phyloP scores from a whole-genome alignment of 2,113 vertebrate species.

The Trachemys scripta region DNA sequence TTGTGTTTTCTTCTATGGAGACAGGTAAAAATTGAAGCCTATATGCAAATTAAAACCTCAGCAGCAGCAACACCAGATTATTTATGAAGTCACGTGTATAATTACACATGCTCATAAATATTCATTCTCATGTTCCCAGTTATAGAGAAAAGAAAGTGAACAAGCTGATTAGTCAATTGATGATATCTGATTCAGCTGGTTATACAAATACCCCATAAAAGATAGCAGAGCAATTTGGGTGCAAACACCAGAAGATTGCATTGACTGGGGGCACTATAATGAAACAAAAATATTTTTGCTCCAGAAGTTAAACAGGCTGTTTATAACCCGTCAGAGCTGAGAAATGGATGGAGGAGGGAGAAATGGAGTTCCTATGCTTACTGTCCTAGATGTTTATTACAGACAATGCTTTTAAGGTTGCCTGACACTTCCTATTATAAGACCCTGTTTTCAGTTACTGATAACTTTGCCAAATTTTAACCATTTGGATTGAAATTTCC shows the following conservation, averaged over 20 bases:
- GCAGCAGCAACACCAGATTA: conserved; percentile 61
- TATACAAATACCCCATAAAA: conserved; percentile 54
- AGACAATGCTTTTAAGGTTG: not conserved
- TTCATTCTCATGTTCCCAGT: conserved; percentile 71
- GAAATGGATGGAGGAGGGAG: not conserved
- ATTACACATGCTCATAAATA: conserved; percentile 77
- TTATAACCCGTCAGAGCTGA: not conserved
- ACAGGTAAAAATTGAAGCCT: conserved; percentile 53
- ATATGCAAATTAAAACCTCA: conserved; percentile 37
- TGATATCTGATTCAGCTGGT: conserved; percentile 68
- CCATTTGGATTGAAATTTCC: not conserved
- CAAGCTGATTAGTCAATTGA: conserved; percentile 74
- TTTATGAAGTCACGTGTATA: conserved; percentile 75
- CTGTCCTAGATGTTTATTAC: not conserved
- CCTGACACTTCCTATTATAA: rapidly evolving
- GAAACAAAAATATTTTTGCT: not conserved
- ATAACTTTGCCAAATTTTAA: not conserved
- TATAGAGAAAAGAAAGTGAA: conserved; percentile 70
- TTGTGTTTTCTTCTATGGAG: conserved; percentile 34
- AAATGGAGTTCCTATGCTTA: not conserved
- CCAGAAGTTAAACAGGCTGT: not conserved
- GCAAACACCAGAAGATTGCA: not conserved
- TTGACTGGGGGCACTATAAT: not conserved
- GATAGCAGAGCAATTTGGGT: conserved; percentile 22
- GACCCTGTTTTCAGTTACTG: not conserved